Evolutionary conservation across 1,140 invertebrate species (phyloP).

Genomic region (Brachionus rotundiformis): DNA sequence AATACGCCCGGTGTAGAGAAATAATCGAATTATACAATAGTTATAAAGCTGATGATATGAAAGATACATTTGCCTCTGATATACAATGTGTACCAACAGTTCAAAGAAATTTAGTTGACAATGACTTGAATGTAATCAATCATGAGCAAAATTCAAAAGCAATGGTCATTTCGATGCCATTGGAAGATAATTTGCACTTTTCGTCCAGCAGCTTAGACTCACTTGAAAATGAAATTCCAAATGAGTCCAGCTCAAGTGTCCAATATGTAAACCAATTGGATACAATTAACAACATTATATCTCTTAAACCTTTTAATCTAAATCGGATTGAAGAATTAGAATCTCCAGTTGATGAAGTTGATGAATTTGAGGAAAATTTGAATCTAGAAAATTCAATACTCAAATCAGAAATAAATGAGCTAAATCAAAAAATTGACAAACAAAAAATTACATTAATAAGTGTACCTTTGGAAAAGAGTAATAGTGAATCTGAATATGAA

Average conservation of each 20-base stretch:
- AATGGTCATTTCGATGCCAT: not conserved
- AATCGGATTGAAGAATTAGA: not conserved
- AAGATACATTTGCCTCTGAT: not conserved
- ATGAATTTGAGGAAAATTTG: not conserved
- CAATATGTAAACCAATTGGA: not conserved
- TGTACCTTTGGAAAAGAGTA: not conserved
- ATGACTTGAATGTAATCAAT: not conserved
- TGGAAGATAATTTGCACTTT: not conserved
- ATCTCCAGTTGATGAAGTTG: not conserved
- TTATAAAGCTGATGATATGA: not conserved
- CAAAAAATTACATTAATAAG: not conserved
- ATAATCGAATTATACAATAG: conserved; percentile 15
- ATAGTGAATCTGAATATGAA: not conserved
- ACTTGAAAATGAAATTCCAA: not conserved
- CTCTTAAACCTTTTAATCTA: not conserved
- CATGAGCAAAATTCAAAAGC: conserved; percentile 1
- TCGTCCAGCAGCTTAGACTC: conserved; percentile 21
- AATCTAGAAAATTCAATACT: not conserved
- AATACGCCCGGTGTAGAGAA: not conserved
- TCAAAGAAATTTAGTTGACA: not conserved
- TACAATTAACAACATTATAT: not conserved
- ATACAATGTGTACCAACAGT: not conserved
- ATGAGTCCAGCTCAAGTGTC: not conserved
- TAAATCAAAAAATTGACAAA: not conserved
- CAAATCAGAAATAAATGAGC: not conserved